Evolutionary conservation across 2,888 invertebrate species (phyloP).

Genomic region (Limenitis camilla): DNA sequence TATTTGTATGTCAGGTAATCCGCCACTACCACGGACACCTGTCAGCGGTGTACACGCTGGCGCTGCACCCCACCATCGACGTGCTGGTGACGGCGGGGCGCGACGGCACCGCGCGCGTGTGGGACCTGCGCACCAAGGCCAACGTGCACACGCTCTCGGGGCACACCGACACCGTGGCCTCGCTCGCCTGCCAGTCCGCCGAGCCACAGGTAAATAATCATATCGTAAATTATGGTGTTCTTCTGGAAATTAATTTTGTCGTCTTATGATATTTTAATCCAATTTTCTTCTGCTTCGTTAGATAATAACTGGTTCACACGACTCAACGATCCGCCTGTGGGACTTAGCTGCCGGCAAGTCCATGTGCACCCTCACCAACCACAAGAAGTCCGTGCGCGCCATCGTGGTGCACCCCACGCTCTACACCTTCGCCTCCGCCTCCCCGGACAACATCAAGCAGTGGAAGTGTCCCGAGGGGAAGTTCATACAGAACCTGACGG

Average conservation of each 20-base stretch:
- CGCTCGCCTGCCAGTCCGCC: slow-evolving; percentile 91
- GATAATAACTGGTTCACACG: slow-evolving; percentile 95
- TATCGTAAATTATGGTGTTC: too few relatives aligned
- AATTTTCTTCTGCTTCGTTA: slow-evolving; percentile 38
- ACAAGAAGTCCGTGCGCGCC: slow-evolving; percentile 95
- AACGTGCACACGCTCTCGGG: slow-evolving; percentile 97
- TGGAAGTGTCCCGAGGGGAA: slow-evolving; percentile 99
- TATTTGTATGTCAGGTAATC: slow-evolving; percentile 78
- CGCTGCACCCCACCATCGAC: slow-evolving; percentile 96
- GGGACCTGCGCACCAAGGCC: slow-evolving; percentile 99
- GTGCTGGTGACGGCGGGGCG: slow-evolving; percentile 94
- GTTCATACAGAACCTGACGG: slow-evolving; percentile 97
- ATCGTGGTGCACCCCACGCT: slow-evolving; percentile 84
- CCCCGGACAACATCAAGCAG: slow-evolving; percentile 99
- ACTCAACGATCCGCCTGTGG: slow-evolving; percentile 97
- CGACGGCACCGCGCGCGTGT: slow-evolving; percentile 96
- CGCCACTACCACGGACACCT: slow-evolving; percentile 99
- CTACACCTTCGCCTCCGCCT: slow-evolving; percentile 97
- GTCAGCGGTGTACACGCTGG: slow-evolving; percentile 94
- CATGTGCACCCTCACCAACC: slow-evolving; percentile 95
- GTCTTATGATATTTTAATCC: too few relatives aligned
- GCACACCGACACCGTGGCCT: slow-evolving; percentile 97
- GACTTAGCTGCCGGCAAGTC: slow-evolving; percentile 97
- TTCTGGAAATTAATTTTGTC: too few relatives aligned
- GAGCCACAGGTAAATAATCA: slow-evolving; percentile 86